phyloP scores from a whole-genome alignment of 2,113 vertebrate genomes.

The Mormyrus lacerda region DNA sequence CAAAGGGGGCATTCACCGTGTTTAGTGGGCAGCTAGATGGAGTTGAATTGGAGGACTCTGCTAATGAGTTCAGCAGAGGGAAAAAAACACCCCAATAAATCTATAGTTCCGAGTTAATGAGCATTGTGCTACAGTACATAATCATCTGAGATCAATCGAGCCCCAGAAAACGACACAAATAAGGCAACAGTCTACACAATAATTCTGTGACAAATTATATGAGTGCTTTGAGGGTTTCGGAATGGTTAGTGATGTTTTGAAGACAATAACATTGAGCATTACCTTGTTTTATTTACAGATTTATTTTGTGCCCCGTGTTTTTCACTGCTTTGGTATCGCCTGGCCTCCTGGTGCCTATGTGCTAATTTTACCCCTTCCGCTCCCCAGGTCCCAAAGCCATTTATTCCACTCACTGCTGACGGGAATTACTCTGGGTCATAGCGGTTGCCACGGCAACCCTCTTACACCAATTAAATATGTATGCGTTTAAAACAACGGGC shows the following conservation, averaged over 20 bases:
- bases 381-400: constrained; percentile 65
- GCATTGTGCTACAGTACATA: constrained; percentile 3
- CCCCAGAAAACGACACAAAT: not conserved
- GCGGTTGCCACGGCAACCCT: constrained; percentile 51
- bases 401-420: constrained; percentile 60
- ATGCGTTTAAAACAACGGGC: constrained; percentile 39
- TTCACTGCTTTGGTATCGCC: not conserved
- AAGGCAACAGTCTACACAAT: not conserved
- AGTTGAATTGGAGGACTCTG: not conserved
- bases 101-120: constrained; percentile 15
- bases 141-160: constrained; percentile 7
- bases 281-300: not conserved
- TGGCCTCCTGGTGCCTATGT: constrained; percentile 16
- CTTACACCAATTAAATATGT: constrained; percentile 49
- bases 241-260: not conserved
- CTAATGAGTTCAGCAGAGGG: not conserved
- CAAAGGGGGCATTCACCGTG: not conserved
- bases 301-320: not conserved
- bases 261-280: not conserved
- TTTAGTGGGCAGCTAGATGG: not conserved
- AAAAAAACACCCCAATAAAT: not conserved
- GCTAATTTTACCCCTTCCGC: constrained; percentile 55
- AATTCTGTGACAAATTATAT: not conserved
- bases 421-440: constrained; percentile 51
- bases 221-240: not conserved